These are phyloP conservation scores for Caenorhabditis afra DNA, from an alignment of 2,888 invertebrate genomes.

Conservation along the genomic window DNA sequence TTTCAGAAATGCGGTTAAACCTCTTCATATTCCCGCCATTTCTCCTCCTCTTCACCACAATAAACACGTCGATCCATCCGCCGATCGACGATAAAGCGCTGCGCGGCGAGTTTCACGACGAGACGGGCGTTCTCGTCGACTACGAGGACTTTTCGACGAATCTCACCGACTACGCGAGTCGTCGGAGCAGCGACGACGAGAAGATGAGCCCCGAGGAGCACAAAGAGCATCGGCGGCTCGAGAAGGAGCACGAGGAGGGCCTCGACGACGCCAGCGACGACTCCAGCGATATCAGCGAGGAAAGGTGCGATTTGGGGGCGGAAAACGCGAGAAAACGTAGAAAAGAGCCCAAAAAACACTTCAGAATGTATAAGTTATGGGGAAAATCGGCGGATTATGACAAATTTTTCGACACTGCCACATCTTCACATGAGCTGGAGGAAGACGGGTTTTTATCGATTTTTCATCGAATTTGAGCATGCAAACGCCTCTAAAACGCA, in stretches of 20 bases:
- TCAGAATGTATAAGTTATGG: slow-evolving; percentile 50
- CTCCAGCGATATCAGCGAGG: slow-evolving; percentile 66
- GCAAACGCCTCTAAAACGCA: slow-evolving; percentile 6
- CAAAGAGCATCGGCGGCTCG: slow-evolving; percentile 28
- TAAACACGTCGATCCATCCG: slow-evolving; percentile 9
- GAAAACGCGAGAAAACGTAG: not conserved
- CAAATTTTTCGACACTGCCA: slow-evolving; percentile 52
- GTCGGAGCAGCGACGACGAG: slow-evolving; percentile 51
- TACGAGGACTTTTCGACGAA: slow-evolving; percentile 55
- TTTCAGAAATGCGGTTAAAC: slow-evolving; percentile 46
- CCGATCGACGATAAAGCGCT: slow-evolving; percentile 18
- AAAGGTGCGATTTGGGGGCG: slow-evolving; percentile 38
- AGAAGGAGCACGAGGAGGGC: slow-evolving; percentile 38
- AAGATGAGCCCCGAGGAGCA: slow-evolving; percentile 44
- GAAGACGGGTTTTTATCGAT: slow-evolving; percentile 34
- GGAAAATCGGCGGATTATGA: slow-evolving; percentile 52
- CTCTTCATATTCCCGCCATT: slow-evolving; percentile 34
- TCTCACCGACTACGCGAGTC: slow-evolving; percentile 55
- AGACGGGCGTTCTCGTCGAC: slow-evolving; percentile 26
- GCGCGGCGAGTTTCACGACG: slow-evolving; percentile 59
- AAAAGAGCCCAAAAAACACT: not conserved
- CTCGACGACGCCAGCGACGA: slow-evolving; percentile 28
- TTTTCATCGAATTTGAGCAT: not conserved
- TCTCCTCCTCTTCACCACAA: slow-evolving; percentile 11
- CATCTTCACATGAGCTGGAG: slow-evolving; percentile 39